Evolutionary conservation across 2,888 invertebrate species (phyloP).

Genomic region (Onthophagus sagittarius): DNA sequence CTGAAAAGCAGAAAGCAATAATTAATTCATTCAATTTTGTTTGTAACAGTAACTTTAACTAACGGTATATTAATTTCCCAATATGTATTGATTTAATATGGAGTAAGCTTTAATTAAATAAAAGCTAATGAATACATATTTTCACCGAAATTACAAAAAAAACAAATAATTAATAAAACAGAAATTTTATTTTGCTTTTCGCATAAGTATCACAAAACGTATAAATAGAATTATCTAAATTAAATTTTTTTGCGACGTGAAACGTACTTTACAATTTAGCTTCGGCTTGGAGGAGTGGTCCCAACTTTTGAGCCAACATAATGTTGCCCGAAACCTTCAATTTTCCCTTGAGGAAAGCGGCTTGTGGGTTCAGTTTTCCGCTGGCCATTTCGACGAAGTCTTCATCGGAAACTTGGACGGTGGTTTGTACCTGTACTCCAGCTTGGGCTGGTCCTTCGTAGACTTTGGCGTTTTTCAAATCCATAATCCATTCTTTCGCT

Average conservation of each 20-base stretch:
- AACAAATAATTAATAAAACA: not conserved
- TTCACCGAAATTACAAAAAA: not conserved
- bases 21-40: too few species aligned
- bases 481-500: conserved; percentile 83
- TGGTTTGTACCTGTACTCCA: conserved; percentile 68
- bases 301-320: conserved; percentile 88
- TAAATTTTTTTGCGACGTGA: not conserved
- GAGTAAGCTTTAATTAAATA: not conserved
- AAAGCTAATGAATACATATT: not conserved
- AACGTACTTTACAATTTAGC: conserved; percentile 62
- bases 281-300: conserved; percentile 70
- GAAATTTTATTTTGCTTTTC: not conserved
- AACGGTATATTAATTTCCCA: not conserved
- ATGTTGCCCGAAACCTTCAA: conserved; percentile 88
- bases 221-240: not conserved
- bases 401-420: conserved; percentile 77
- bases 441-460: conserved; percentile 72
- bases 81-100: not conserved
- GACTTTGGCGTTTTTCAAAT: conserved; percentile 75
- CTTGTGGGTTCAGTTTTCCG: conserved; percentile 76
- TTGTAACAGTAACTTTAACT: not conserved
- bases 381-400: conserved; percentile 79
- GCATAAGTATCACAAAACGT: not conserved
- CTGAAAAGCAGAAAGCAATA: too few species aligned
- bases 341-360: conserved; percentile 89